Evolutionary conservation across 1,140 invertebrate genomes (phyloP), one percentile per base, ranked within the genome.

Genomic region (Palaemon carinicauda): DNA sequence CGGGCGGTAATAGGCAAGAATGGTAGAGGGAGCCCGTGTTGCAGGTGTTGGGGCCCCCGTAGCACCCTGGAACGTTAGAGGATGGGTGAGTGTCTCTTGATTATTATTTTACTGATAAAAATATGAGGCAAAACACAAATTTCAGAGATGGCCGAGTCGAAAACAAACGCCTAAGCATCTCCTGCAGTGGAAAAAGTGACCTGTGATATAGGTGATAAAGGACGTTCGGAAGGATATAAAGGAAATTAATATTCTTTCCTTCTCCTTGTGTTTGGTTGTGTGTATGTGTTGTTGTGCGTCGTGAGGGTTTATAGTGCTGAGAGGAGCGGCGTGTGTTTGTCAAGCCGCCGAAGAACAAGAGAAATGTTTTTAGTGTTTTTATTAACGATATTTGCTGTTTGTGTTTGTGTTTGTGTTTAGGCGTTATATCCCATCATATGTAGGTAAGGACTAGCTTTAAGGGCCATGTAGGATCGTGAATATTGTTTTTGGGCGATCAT

Each of bases 61-160:
- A 88, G 87, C 87, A 53, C 82, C 81, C 81, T 88, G 87, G 81
- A 84, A 85, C 82, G 87, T 84, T 88, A 88, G 87, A 88, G 87
- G 82, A 88, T 88, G 87, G 87, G 87, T 88, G 87, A 88, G 87
- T 88, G 87, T 88, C 82, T 88, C 74, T 84, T 88, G 87, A 88
- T 88, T 88, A 88, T 88, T 88, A 88, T 88, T 88, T 88, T 88
- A 88, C 82, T 84, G 87, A 88, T 88, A 88, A 88, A 88, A 88
- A 88, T 88, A 83, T 88, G 78, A 84, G 82, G 81, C 82, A 88
- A 88, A 88, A 88, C 87, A 84, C 41, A 78, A 88, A 60, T 88
- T 88, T 88, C 81, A 80, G 75, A 54, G 82, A 83, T 84, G 82
- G 73, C 82, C 75, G 81, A 84, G 81, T 78, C 65, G 74, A 77